Conservation (phyloP, 2,888 invertebrate species). For the Apamea crenata region DNA sequence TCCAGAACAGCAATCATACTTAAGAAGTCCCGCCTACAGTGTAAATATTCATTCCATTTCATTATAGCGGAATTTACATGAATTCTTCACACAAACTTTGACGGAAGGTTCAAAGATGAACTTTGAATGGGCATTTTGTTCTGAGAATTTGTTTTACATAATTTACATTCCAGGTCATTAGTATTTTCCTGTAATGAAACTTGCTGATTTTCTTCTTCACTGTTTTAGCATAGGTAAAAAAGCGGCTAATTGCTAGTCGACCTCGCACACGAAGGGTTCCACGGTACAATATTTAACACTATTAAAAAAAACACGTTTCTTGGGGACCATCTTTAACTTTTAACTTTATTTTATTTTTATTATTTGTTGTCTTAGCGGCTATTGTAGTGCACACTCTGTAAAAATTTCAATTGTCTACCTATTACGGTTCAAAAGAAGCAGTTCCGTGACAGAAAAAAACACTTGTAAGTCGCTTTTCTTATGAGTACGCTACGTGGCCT, state of each 20-base stretch:
- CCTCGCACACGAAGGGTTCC: too few relatives aligned
- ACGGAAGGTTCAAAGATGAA: slow-evolving; percentile 8
- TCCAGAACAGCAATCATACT: slow-evolving; percentile 44
- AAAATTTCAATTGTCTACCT: too few relatives aligned
- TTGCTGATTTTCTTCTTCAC: neutral
- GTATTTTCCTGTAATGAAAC: neutral
- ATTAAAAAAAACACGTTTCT: neutral
- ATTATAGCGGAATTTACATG: slow-evolving; percentile 13
- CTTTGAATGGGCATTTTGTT: neutral
- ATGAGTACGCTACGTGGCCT: neutral
- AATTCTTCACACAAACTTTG: slow-evolving; percentile 30
- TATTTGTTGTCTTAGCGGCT: too few relatives aligned
- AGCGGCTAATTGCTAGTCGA: neutral
- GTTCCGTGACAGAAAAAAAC: neutral
- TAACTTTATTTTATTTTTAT: too few relatives aligned
- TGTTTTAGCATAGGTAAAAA: neutral
- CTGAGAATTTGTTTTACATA: slow-evolving; percentile 19
- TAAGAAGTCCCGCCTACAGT: slow-evolving; percentile 32
- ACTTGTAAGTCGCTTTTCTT: slow-evolving; percentile 5
- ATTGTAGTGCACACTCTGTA: too few relatives aligned
- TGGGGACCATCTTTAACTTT: too few relatives aligned
- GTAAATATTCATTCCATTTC: slow-evolving; percentile 30
- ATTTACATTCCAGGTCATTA: neutral
- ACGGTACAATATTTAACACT: neutral
- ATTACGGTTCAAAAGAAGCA: neutral